Percentiles rank a stretch among this genome's conserved stretches.
Evolutionary conservation across 92 coral and sea anemone genomes (phyloP).

Genomic region (Plumapathes pennacea): DNA sequence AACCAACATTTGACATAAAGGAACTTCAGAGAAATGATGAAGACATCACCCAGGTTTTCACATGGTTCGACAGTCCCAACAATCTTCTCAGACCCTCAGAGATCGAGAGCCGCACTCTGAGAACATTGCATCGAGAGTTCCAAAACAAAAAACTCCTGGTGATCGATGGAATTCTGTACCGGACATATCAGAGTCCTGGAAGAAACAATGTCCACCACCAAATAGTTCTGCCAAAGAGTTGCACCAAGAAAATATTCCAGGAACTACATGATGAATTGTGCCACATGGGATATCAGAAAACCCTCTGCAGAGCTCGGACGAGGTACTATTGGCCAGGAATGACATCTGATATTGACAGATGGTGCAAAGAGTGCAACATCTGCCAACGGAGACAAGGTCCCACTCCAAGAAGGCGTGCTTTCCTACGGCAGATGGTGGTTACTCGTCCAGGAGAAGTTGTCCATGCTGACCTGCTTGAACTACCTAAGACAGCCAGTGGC

Average conservation of each 20-base stretch:
- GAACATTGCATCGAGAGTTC: conserved; percentile 17
- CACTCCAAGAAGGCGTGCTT: conserved; percentile 11
- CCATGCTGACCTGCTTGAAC: conserved; percentile 18
- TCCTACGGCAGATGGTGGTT: conserved; percentile 2
- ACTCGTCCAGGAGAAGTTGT: conserved; percentile 20
- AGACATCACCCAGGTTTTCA: conserved; percentile 31
- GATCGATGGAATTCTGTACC: conserved; percentile 10
- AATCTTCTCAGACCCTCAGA: conserved; percentile 7
- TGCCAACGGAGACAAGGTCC: conserved; percentile 22
- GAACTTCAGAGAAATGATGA: conserved; percentile 19
- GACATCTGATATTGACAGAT: conserved; percentile 16
- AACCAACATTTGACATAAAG: conserved; percentile 4
- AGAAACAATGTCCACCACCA: conserved; percentile 16
- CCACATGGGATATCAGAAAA: conserved; percentile 39
- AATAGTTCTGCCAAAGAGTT: conserved; percentile 7
- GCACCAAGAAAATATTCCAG: background rate
- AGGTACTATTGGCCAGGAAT: conserved; percentile 36
- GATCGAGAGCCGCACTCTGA: conserved; percentile 13
- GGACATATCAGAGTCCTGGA: conserved; percentile 1
- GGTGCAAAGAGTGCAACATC: conserved; percentile 16
- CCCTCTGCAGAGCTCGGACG: conserved; percentile 13
- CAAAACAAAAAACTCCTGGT: conserved; percentile 1
- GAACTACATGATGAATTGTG: conserved; percentile 12
- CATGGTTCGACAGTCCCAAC: conserved; percentile 22
- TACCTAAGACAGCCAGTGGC: conserved; percentile 10